phyloP scores from a whole-genome alignment of 2,888 invertebrate genomes.

The Lochmaea crataegi region DNA sequence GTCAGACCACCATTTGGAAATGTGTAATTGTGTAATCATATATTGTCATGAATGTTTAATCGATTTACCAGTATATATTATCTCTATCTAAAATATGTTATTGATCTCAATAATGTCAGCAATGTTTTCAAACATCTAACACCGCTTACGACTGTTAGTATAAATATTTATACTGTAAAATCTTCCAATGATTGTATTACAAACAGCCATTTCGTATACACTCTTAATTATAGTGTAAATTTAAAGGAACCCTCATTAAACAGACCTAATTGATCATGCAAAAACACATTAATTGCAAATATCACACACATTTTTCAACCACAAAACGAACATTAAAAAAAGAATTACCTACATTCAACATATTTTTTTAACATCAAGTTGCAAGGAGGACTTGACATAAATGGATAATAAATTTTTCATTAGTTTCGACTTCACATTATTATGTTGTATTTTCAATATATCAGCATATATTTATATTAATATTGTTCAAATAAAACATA shows the following conservation, averaged over 20 bases:
- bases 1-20: too few species aligned
- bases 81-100: too few species aligned
- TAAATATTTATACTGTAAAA: not conserved
- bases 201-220: not conserved
- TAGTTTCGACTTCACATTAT: not conserved
- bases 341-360: slow-evolving; percentile 1
- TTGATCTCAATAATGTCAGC: too few species aligned
- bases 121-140: too few species aligned
- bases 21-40: too few species aligned
- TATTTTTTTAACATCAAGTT: not conserved
- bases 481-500: not conserved
- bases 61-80: too few species aligned
- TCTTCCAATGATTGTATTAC: not conserved
- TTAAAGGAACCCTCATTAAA: slow-evolving; percentile 6
- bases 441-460: not conserved
- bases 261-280: slow-evolving; percentile 7
- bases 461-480: not conserved
- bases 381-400: not conserved
- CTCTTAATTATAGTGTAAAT: slow-evolving; percentile 3
- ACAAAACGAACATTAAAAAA: slow-evolving; percentile 26
- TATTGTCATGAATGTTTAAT: too few species aligned
- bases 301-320: slow-evolving; percentile 27
- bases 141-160: not conserved
- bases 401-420: not conserved
- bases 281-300: slow-evolving; percentile 18